Conservation (phyloP, 2,888 invertebrate species). For the Byasa hedistus region DNA sequence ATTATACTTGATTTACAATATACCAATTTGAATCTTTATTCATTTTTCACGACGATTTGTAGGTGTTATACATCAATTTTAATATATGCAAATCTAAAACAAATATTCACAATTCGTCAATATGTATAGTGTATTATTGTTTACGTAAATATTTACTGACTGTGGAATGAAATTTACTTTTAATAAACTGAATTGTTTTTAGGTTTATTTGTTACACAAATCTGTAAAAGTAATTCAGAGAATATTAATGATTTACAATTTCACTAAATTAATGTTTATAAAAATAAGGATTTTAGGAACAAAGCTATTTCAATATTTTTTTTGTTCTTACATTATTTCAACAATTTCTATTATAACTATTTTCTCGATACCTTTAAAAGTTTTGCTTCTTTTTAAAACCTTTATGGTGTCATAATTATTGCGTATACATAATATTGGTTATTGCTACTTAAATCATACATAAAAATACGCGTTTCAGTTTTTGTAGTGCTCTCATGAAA, state of each 20-base stretch:
- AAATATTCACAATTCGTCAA: background rate
- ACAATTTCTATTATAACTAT: too few relatives aligned
- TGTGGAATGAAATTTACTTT: conserved; percentile 19
- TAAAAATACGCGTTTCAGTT: background rate
- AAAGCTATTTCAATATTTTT: background rate
- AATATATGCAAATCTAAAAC: background rate
- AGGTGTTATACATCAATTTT: too few relatives aligned
- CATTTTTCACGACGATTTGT: too few relatives aligned
- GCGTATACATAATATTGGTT: background rate
- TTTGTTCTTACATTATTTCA: background rate
- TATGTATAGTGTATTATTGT: background rate
- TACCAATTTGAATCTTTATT: too few relatives aligned
- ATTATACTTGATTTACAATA: too few relatives aligned
- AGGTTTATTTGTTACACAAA: conserved; percentile 22
- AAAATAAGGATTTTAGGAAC: background rate
- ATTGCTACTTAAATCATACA: background rate
- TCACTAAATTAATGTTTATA: conserved; percentile 7
- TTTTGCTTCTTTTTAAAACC: background rate
- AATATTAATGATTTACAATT: conserved; percentile 20
- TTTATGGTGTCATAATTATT: background rate
- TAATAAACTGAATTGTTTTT: conserved; percentile 19
- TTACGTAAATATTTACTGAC: conserved; percentile 10
- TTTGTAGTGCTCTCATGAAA: conserved; percentile 20
- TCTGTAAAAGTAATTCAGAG: conserved; percentile 19
- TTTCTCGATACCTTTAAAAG: too few relatives aligned